Evolutionary conservation across 2,888 invertebrate genomes (phyloP), one percentile per base, ranked within the genome.

Genomic region (Acleris emargana): DNA sequence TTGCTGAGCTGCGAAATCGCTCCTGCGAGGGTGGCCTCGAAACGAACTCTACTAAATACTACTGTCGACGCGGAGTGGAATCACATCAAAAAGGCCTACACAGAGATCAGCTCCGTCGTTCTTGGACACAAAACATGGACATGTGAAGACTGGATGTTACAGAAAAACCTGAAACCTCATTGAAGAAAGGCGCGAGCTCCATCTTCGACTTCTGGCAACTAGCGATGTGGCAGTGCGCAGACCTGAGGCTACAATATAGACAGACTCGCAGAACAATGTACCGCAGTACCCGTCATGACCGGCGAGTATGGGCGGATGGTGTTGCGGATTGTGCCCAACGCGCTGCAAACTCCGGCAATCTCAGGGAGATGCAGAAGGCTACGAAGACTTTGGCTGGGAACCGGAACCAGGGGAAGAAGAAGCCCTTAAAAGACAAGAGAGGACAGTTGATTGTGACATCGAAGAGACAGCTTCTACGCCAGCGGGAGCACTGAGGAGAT

Each of bases 21-120:
- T n/a, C n/a, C n/a, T n/a, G n/a, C n/a, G n/a, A n/a, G n/a, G n/a
- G n/a, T n/a, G n/a, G n/a, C n/a, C n/a, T n/a, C n/a, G n/a, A n/a
- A n/a, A n/a, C n/a, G n/a, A n/a, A n/a, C n/a, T n/a, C n/a, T n/a
- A n/a, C n/a, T n/a, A n/a, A n/a, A n/a, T n/a, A n/a, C n/a, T n/a
- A n/a, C 22, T 22, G 4, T 22, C 22, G 22, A 22, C 22, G 22
- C 4, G 18, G 58, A 58, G 49, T 58, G 49, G 58, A 58, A 55
- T 6, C 55, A 43, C 16, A 43, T 22, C 43, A 55, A 55, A 55
- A 20, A 45, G 55, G 43, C n/a, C n/a, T 58, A 58, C 16, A 49
- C 49, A 58, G 58, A 58, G 16, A 22, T 49, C 58, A 49, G 58
- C 49, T 58, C 49, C 38, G n/a, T 20, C 2, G 58, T 58, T 6